These are phyloP conservation scores for Lucifuga dentata DNA, from an alignment of 2,113 vertebrate species.

Conservation along the genomic window DNA sequence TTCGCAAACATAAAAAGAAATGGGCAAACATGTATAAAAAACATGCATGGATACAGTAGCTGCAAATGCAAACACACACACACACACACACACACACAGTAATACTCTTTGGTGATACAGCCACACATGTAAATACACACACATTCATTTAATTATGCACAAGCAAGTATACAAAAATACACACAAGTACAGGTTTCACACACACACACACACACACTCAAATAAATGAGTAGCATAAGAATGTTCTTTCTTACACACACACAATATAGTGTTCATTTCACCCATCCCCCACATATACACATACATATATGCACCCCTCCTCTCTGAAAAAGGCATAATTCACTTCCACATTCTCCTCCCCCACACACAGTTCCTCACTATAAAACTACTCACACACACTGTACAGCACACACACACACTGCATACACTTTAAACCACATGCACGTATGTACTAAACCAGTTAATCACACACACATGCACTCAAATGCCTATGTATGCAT, in stretches of 20 bases:
- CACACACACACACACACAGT: constrained; percentile 22
- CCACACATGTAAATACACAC: constrained; percentile 27
- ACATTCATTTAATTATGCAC: too few relatives aligned
- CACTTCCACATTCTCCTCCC: constrained; percentile 77
- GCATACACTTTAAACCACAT: constrained; percentile 21
- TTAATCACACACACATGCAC: constrained; percentile 25
- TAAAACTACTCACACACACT: constrained; percentile 59
- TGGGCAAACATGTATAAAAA: too few relatives aligned
- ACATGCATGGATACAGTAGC: too few relatives aligned
- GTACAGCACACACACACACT: constrained; percentile 16
- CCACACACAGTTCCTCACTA: constrained; percentile 74
- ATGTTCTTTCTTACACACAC: too few relatives aligned
- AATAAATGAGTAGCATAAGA: constrained; percentile 60
- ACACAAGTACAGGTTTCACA: constrained; percentile 29
- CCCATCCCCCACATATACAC: constrained; percentile 74
- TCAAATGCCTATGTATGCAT: constrained; percentile 3
- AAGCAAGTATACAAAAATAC: too few relatives aligned
- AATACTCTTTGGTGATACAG: too few relatives aligned
- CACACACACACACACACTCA: constrained; percentile 41
- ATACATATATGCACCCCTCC: constrained; percentile 77
- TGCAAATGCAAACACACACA: constrained; percentile 1
- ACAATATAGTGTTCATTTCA: constrained; percentile 60
- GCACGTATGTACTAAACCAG: constrained; percentile 21
- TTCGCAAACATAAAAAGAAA: constrained; percentile 62
- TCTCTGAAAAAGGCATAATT: constrained; percentile 80